Percentiles rank a stretch among this genome's conserved stretches.
phyloP scores from a whole-genome alignment of 1,140 invertebrate species.

The Leptinotarsa defecta region DNA sequence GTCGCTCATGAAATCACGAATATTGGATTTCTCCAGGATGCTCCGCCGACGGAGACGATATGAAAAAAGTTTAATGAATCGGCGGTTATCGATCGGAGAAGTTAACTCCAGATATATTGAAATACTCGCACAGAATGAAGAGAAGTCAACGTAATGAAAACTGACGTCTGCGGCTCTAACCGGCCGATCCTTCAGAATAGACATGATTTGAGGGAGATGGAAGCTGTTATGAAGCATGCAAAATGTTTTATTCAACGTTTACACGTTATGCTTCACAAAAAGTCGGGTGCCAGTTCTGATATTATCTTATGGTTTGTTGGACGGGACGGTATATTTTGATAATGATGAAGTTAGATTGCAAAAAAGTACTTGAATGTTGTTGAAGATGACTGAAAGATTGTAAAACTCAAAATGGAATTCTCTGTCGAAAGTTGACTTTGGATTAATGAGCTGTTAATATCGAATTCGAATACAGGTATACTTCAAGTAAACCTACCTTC shows the following conservation, averaged over 20 bases:
- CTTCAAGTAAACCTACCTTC: too few relatives aligned
- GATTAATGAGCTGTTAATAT: too few relatives aligned
- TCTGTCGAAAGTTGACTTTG: too few relatives aligned
- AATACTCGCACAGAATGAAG: not conserved
- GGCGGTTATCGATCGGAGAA: not conserved
- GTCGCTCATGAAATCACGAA: not conserved
- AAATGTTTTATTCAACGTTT: not conserved
- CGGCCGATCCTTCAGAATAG: slow-evolving; percentile 12
- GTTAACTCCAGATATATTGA: not conserved
- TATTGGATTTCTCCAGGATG: not conserved
- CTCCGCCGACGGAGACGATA: not conserved
- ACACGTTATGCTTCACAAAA: not conserved
- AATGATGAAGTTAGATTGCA: too few relatives aligned
- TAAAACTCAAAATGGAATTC: too few relatives aligned
- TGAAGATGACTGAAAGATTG: too few relatives aligned
- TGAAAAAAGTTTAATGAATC: slow-evolving; percentile 9
- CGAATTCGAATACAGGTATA: too few relatives aligned
- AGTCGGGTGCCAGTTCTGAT: too few relatives aligned
- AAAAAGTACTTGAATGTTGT: too few relatives aligned
- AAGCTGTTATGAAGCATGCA: not conserved
- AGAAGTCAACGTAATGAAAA: not conserved
- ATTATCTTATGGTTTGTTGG: too few relatives aligned
- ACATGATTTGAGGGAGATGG: slow-evolving; percentile 18
- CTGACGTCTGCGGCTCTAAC: slow-evolving; percentile 11
- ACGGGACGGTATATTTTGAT: too few relatives aligned